phyloP scores from a whole-genome alignment of 2,888 invertebrate genomes.

The Nomada fucata region DNA sequence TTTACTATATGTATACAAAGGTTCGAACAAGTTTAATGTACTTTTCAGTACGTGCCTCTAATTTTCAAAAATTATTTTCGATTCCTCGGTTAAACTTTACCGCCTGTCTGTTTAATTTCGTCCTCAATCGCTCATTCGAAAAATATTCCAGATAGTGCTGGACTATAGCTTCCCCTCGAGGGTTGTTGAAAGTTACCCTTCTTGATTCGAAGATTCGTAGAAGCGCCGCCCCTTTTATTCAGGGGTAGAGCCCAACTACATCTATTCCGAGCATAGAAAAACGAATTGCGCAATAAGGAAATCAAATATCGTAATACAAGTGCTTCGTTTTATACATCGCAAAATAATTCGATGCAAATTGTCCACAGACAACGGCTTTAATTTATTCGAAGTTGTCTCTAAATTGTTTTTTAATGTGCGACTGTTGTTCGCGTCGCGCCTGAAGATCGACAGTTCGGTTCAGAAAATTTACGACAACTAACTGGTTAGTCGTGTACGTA shows the following conservation, averaged over 20 bases:
- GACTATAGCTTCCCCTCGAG: neutral
- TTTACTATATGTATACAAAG: too few relatives aligned
- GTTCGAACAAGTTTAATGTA: neutral
- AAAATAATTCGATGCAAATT: conserved; percentile 16
- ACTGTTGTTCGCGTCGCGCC: neutral
- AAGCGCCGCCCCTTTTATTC: conserved; percentile 49
- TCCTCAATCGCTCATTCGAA: too few relatives aligned
- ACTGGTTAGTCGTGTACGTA: neutral
- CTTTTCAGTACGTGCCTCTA: too few relatives aligned
- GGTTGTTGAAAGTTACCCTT: conserved; percentile 19
- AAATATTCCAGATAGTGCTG: too few relatives aligned
- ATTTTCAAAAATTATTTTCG: too few relatives aligned
- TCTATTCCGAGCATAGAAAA: conserved; percentile 23
- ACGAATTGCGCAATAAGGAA: conserved; percentile 6
- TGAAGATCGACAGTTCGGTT: too few relatives aligned
- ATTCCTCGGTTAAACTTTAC: too few relatives aligned
- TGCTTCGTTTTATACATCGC: neutral
- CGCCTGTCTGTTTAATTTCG: too few relatives aligned
- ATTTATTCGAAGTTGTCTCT: neutral
- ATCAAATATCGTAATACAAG: neutral
- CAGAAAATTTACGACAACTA: neutral
- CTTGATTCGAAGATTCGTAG: neutral
- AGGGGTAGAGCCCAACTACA: conserved; percentile 9
- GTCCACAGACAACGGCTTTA: neutral
- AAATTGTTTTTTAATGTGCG: neutral